phyloP scores from a whole-genome alignment of 2,113 vertebrate species.

The Phaetusa simplex region DNA sequence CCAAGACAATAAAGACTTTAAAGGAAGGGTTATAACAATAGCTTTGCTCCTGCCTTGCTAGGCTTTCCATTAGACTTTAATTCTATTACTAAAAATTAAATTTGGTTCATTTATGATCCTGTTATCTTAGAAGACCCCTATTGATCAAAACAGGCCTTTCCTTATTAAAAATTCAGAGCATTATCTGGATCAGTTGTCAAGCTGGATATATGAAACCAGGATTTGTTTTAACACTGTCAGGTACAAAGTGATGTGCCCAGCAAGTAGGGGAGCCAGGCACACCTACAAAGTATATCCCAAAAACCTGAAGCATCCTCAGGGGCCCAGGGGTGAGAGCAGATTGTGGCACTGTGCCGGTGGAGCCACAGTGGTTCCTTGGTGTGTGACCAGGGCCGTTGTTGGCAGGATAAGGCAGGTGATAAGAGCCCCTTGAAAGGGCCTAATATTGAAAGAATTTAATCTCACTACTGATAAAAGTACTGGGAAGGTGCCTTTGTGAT shows the following conservation, averaged over 20 bases:
- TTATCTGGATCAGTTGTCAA: not conserved
- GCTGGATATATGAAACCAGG: not conserved
- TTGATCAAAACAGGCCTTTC: not conserved
- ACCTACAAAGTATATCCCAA: not conserved
- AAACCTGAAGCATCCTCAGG: not conserved
- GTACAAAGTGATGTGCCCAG: not conserved
- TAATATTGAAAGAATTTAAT: not conserved
- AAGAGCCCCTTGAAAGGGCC: not conserved
- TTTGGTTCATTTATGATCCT: conserved; percentile 17
- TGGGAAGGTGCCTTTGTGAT: not conserved
- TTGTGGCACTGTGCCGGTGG: not conserved
- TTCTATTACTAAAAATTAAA: conserved; percentile 24
- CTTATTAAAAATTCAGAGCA: not conserved
- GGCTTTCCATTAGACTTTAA: not conserved
- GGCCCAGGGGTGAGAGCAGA: not conserved
- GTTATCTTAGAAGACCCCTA: not conserved
- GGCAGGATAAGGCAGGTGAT: not conserved
- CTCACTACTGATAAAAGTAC: not conserved
- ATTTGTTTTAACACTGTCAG: not conserved
- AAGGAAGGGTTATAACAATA: not conserved
- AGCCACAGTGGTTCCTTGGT: not conserved
- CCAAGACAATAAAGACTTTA: not conserved
- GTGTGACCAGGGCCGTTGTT: not conserved
- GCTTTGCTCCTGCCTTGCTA: not conserved
- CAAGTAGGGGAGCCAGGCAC: not conserved